Evolutionary conservation across 2,113 vertebrate genomes (phyloP).

Genomic region (Hiodon alosoides): DNA sequence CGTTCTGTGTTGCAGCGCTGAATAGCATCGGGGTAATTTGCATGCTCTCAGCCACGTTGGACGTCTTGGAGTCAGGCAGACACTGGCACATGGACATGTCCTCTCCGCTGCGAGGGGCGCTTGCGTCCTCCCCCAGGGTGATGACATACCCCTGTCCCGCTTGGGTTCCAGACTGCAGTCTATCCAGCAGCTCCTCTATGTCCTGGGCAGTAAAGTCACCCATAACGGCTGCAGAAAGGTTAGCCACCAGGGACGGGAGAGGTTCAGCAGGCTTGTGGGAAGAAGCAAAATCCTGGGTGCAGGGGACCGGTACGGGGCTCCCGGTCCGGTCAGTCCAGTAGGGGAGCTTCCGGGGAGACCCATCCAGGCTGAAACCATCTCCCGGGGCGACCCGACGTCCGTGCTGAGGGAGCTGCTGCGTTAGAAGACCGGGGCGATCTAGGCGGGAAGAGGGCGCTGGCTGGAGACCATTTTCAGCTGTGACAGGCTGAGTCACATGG

Average conservation of each 20-base stretch:
- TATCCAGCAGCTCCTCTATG: slow-evolving; percentile 64
- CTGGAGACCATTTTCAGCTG: slow-evolving; percentile 48
- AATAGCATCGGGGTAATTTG: slow-evolving; percentile 43
- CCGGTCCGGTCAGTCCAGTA: slow-evolving; percentile 42
- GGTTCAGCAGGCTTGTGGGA: slow-evolving; percentile 36
- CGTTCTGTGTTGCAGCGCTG: slow-evolving; percentile 27
- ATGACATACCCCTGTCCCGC: background rate
- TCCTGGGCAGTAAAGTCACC: slow-evolving; percentile 51
- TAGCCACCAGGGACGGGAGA: slow-evolving; percentile 42
- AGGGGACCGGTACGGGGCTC: slow-evolving; percentile 28
- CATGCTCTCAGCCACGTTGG: background rate
- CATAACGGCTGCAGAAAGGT: slow-evolving; percentile 49
- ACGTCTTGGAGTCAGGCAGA: slow-evolving; percentile 45
- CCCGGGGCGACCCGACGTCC: slow-evolving; percentile 19
- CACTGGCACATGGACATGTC: slow-evolving; percentile 62
- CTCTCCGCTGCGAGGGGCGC: slow-evolving; percentile 49
- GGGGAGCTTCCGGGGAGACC: slow-evolving; percentile 43
- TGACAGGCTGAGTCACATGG: slow-evolving; percentile 47
- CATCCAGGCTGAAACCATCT: slow-evolving; percentile 40
- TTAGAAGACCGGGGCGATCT: slow-evolving; percentile 35
- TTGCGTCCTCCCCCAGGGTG: background rate
- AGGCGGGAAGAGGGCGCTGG: slow-evolving; percentile 35
- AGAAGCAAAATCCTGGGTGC: slow-evolving; percentile 54
- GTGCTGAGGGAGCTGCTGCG: slow-evolving; percentile 26
- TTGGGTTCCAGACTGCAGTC: slow-evolving; percentile 49